Conservation (phyloP, 2,888 invertebrate genomes). For the Nycteola revayana region DNA sequence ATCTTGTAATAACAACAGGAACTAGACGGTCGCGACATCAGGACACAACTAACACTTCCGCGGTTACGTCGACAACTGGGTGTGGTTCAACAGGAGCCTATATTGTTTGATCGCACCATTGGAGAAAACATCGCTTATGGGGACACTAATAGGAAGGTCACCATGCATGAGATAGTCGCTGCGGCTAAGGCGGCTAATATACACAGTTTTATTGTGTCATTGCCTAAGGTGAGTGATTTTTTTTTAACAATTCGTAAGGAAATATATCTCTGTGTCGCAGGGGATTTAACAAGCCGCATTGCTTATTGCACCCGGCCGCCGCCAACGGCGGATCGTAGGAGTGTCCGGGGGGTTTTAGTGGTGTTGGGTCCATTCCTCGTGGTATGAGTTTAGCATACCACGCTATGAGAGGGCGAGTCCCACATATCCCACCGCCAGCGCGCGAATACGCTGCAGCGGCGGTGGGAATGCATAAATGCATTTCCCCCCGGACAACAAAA, state of each 20-base stretch:
- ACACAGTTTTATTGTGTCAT: conserved; percentile 87
- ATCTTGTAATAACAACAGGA: conserved; percentile 49
- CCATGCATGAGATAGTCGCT: conserved; percentile 88
- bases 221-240: conserved; percentile 81
- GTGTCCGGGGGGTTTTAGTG: no score
- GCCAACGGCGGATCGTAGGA: no score
- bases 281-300: no score
- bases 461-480: no score
- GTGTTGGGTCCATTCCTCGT: no score
- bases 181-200: conserved; percentile 90
- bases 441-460: no score
- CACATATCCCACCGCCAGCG: no score
- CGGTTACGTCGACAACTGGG: conserved; percentile 88
- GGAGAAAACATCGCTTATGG: conserved; percentile 95
- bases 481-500: no score
- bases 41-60: conserved; percentile 82
- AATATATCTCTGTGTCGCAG: no score
- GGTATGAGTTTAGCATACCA: no score
- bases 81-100: conserved; percentile 92
- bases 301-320: no score
- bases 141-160: conserved; percentile 85
- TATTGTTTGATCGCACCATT: conserved; percentile 90
- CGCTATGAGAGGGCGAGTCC: no score
- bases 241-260: not conserved
- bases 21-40: conserved; percentile 81